Conservation (phyloP, 2,113 vertebrate genomes). For the Lanius ludovicianus region DNA sequence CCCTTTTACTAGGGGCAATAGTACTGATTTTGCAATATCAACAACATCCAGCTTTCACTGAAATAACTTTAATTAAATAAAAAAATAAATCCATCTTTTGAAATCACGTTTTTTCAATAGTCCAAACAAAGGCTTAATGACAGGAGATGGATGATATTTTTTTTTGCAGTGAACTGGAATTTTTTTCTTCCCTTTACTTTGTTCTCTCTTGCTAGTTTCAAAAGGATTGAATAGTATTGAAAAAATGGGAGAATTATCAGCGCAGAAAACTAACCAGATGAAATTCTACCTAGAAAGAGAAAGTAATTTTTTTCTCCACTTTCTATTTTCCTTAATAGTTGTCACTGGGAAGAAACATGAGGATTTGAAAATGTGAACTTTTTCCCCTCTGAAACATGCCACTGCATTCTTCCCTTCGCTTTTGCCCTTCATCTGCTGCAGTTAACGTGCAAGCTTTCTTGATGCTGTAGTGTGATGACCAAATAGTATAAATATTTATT, state of each 20-base stretch:
- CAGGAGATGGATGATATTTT: background rate
- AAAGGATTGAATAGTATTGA: background rate
- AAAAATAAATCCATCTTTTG: background rate
- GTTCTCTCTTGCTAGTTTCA: background rate
- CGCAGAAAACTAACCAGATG: background rate
- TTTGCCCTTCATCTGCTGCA: background rate
- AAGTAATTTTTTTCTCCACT: background rate
- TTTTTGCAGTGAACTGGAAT: background rate
- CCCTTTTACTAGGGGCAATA: background rate
- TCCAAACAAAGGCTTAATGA: background rate
- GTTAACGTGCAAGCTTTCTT: background rate
- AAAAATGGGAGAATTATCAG: background rate
- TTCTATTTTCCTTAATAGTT: background rate
- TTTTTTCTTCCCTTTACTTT: background rate
- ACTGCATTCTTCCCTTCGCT: background rate
- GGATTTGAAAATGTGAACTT: background rate
- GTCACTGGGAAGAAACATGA: background rate
- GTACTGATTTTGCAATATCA: background rate
- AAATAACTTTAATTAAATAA: background rate
- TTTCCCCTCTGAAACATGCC: background rate
- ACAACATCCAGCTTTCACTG: background rate
- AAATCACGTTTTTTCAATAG: background rate
- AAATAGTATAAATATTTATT: background rate
- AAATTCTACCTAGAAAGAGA: background rate
- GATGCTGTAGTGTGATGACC: background rate